Conservation (phyloP, 2,888 invertebrate genomes). For the Eumerus sabulonum region DNA sequence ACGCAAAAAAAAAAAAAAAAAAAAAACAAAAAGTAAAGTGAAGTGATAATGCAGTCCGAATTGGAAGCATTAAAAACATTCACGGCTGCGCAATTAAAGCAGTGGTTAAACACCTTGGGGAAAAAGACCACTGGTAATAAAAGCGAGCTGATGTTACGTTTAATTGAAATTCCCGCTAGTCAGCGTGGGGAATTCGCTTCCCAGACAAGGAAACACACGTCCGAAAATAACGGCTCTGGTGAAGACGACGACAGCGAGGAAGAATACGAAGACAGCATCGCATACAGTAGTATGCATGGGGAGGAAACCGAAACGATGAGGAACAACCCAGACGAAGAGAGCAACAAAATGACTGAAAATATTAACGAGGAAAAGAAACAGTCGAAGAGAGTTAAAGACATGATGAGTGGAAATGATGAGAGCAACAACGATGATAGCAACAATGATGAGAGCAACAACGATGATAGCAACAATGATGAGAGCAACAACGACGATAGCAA, state of each 20-base stretch:
- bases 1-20: too few species aligned
- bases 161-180: not conserved
- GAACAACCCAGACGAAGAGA: not conserved
- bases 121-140: conserved; percentile 14
- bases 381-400: too few species aligned
- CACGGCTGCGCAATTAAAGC: conserved; percentile 4
- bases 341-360: not conserved
- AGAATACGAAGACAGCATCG: not conserved
- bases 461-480: too few species aligned
- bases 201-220: not conserved
- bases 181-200: conserved; percentile 7
- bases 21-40: too few species aligned
- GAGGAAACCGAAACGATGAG: not conserved
- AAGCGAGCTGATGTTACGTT: conserved; percentile 2
- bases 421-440: too few species aligned
- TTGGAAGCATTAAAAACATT: not conserved
- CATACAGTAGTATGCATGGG: not conserved
- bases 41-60: not conserved
- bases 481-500: not conserved
- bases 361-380: not conserved
- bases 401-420: too few species aligned
- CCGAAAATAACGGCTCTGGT: not conserved
- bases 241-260: not conserved
- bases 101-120: not conserved
- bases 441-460: too few species aligned